Evolutionary conservation across 2,888 invertebrate species (phyloP).

Genomic region (Nymphalis polychloros): DNA sequence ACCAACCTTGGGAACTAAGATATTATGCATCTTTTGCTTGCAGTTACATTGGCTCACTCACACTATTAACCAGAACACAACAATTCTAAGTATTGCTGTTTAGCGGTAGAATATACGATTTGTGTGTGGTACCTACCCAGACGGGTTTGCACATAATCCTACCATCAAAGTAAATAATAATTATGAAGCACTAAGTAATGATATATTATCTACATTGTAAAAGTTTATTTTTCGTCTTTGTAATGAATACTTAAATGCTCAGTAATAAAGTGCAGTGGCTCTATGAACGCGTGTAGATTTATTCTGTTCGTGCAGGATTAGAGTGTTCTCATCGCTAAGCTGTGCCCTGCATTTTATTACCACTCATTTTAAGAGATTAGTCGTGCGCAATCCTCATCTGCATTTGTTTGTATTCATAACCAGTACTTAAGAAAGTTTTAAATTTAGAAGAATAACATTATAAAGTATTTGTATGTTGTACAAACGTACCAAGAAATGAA

Average conservation of each 20-base stretch:
- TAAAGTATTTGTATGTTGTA: too few species aligned
- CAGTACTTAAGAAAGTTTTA: neutral
- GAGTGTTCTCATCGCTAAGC: slow-evolving; percentile 13
- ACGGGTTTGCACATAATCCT: too few species aligned
- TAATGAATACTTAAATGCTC: slow-evolving; percentile 1
- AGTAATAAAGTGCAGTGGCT: slow-evolving; percentile 1
- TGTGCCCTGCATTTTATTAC: slow-evolving; percentile 15
- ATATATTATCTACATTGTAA: neutral
- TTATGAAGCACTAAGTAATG: too few species aligned
- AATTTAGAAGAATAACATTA: neutral
- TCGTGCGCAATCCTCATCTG: neutral
- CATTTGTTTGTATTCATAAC: slow-evolving; percentile 4
- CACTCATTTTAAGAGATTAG: slow-evolving; percentile 14
- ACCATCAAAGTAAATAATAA: too few species aligned
- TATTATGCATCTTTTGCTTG: too few species aligned
- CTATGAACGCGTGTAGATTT: slow-evolving; percentile 8
- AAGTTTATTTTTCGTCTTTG: neutral
- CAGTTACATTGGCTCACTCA: too few species aligned
- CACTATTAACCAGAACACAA: too few species aligned
- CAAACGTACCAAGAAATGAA: too few species aligned
- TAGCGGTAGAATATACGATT: too few species aligned
- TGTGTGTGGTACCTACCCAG: too few species aligned
- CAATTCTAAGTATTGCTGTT: too few species aligned
- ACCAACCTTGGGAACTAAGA: too few species aligned
- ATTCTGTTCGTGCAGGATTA: slow-evolving; percentile 9